Evolutionary conservation across 2,113 vertebrate species (phyloP).

Genomic region (Plecotus auritus): DNA sequence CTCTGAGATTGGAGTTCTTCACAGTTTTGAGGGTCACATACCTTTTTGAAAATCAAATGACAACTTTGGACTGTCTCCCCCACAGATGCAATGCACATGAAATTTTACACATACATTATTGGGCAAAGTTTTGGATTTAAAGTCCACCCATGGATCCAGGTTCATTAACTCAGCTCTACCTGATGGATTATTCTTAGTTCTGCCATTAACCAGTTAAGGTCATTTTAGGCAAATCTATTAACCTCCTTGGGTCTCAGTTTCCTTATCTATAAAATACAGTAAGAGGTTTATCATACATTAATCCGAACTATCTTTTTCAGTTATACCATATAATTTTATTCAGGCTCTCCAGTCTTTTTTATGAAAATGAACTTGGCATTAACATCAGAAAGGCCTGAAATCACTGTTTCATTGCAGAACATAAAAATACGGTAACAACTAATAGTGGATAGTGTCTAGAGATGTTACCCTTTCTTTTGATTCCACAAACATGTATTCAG

Average conservation of each 20-base stretch:
- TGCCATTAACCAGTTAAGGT: background rate
- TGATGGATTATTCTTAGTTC: background rate
- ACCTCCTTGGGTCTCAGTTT: slow-evolving; percentile 18
- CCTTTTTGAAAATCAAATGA: slow-evolving; percentile 27
- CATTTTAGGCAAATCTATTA: background rate
- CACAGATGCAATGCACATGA: background rate
- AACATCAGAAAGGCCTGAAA: slow-evolving; percentile 31
- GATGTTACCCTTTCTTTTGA: slow-evolving; percentile 32
- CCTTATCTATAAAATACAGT: background rate
- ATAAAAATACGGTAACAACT: background rate
- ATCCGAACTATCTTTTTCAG: background rate
- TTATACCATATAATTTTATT: slow-evolving; percentile 15
- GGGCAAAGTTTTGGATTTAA: background rate
- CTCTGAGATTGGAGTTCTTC: background rate
- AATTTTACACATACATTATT: background rate
- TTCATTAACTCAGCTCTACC: background rate
- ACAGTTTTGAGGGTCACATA: background rate
- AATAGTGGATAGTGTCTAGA: background rate
- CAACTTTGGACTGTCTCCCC: background rate
- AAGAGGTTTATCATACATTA: background rate
- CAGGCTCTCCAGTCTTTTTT: background rate
- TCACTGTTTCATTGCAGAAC: slow-evolving; percentile 21
- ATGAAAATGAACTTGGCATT: slow-evolving; percentile 32
- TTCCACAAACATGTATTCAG: background rate
- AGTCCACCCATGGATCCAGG: background rate